A percentile compares a stretch with the other conserved stretches of the same genome.
phyloP scores from a whole-genome alignment of 2,113 vertebrate species.

The Platysteira castanea region DNA sequence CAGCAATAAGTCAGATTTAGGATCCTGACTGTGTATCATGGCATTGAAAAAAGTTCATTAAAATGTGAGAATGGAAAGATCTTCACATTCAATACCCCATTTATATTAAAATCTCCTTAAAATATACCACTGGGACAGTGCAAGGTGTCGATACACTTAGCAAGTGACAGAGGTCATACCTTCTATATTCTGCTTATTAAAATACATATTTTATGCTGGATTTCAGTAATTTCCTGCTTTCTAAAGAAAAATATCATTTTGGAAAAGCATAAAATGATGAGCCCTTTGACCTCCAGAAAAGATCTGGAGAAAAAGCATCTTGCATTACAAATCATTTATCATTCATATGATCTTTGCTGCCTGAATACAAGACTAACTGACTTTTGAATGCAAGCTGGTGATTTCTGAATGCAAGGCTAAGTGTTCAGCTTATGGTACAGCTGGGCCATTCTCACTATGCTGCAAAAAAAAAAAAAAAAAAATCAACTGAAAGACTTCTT shows the following conservation, averaged over 20 bases:
- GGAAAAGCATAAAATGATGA: neutral
- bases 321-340: conserved; percentile 32
- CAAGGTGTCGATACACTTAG: neutral
- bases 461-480: conserved; percentile 4
- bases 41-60: neutral
- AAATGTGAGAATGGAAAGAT: neutral
- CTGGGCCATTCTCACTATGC: conserved; percentile 44
- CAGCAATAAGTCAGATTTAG: neutral
- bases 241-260: conserved; percentile 1
- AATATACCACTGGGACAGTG: neutral
- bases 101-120: conserved; percentile 16
- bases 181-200: neutral
- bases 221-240: conserved; percentile 34
- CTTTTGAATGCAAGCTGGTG: conserved; percentile 32
- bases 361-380: conserved; percentile 43
- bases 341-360: conserved; percentile 45
- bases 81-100: neutral
- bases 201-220: neutral
- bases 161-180: neutral
- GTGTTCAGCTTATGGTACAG: conserved; percentile 35
- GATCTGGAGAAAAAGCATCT: neutral
- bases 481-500: conserved; percentile 16
- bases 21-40: neutral
- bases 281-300: neutral
- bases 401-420: conserved; percentile 48